These are phyloP conservation scores for Euproctis similis DNA, from an alignment of 2,888 invertebrate genomes.

Conservation along the genomic window DNA sequence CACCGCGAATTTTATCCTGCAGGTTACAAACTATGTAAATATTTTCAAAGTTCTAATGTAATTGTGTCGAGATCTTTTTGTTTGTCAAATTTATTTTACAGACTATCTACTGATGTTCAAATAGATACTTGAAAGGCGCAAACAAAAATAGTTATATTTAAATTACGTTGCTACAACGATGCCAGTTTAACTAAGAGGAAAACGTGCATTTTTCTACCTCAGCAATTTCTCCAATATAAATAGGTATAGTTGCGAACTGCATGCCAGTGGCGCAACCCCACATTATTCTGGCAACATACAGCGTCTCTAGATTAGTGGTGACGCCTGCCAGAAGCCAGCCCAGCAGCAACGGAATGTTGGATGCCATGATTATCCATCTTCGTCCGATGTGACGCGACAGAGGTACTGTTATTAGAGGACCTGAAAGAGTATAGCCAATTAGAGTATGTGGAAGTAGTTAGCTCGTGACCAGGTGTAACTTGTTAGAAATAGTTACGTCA, in stretches of 20 bases:
- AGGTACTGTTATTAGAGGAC: slow-evolving; percentile 82
- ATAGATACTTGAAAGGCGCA: no score
- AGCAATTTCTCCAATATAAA: slow-evolving; percentile 91
- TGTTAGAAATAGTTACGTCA: no score
- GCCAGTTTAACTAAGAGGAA: neutral
- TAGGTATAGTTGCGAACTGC: slow-evolving; percentile 83
- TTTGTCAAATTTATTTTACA: no score
- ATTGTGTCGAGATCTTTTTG: no score
- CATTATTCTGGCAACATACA: slow-evolving; percentile 74
- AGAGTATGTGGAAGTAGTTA: no score
- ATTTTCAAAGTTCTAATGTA: no score
- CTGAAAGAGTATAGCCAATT: no score
- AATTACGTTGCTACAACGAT: neutral
- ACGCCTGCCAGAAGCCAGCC: slow-evolving; percentile 84
- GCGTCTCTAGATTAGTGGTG: slow-evolving; percentile 59
- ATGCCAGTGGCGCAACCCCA: slow-evolving; percentile 82
- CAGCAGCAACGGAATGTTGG: slow-evolving; percentile 80
- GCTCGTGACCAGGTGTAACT: no score
- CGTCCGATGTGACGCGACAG: slow-evolving; percentile 81
- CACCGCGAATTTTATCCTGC: slow-evolving; percentile 83
- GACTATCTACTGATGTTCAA: no score
- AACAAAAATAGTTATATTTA: no score
- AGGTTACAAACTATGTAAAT: no score
- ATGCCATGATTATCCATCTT: slow-evolving; percentile 80
- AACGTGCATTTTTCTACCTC: slow-evolving; percentile 66